These are phyloP conservation scores for Brachyhypopomus gauderio DNA, from an alignment of 2,113 vertebrate genomes.

Conservation along the genomic window DNA sequence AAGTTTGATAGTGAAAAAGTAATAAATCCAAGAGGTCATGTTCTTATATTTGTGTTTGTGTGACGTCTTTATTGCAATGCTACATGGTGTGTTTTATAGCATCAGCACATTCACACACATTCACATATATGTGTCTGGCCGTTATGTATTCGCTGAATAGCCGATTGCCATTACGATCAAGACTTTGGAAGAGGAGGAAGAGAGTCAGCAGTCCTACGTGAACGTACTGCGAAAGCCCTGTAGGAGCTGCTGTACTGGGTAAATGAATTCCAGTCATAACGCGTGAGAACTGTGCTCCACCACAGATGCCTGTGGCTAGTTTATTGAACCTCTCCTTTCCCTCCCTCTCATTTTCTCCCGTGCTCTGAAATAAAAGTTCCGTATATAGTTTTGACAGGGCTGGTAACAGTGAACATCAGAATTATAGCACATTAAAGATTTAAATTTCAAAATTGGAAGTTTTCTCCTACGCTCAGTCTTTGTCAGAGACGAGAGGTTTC, in stretches of 20 bases:
- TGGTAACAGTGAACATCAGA: constrained; percentile 38
- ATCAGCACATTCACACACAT: neutral
- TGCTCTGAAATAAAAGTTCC: constrained; percentile 43
- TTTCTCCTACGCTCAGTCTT: constrained; percentile 50
- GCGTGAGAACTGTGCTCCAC: constrained; percentile 3
- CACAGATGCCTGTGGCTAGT: constrained; percentile 37
- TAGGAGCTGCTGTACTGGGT: constrained; percentile 28
- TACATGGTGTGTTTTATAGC: neutral
- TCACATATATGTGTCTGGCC: neutral
- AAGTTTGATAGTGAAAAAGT: neutral
- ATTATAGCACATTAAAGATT: constrained; percentile 63
- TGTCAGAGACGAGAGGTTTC: constrained; percentile 43
- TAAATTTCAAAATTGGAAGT: constrained; percentile 57
- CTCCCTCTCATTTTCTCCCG: constrained; percentile 1
- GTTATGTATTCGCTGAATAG: neutral
- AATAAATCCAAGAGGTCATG: neutral
- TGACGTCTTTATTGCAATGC: neutral
- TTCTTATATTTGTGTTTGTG: neutral
- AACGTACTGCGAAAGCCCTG: neutral
- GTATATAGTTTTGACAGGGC: constrained; percentile 37
- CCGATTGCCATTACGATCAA: constrained; percentile 4
- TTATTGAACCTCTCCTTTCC: constrained; percentile 33
- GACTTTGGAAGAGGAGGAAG: neutral
- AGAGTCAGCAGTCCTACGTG: neutral
- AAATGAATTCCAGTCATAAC: constrained; percentile 50